phyloP scores from a whole-genome alignment of 2,888 invertebrate species.

The Andrena chrysosceles region DNA sequence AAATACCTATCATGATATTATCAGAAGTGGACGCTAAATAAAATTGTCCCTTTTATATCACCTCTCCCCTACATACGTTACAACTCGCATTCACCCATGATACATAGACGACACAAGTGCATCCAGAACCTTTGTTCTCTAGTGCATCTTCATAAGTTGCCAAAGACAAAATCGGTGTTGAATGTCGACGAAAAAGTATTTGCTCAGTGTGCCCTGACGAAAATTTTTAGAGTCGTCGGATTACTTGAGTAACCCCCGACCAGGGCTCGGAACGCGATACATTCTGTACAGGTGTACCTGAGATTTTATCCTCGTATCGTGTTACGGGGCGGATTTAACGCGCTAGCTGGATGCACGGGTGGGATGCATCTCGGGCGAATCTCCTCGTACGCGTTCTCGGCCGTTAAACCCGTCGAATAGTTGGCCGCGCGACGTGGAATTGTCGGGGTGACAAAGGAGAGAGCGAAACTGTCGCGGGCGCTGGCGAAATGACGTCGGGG shows the following conservation, averaged over 20 bases:
- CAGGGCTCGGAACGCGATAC: slow-evolving; percentile 17
- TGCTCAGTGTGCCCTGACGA: neutral
- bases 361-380: neutral
- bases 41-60: too few relatives aligned
- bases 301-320: slow-evolving; percentile 28
- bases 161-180: slow-evolving; percentile 6
- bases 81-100: neutral
- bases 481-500: slow-evolving; percentile 55
- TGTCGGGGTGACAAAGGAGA: slow-evolving; percentile 24
- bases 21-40: too few relatives aligned
- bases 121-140: neutral
- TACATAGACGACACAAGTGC: neutral
- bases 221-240: slow-evolving; percentile 4
- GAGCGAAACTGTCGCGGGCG: slow-evolving; percentile 27
- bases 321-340: slow-evolving; percentile 23
- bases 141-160: neutral
- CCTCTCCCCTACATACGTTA: too few relatives aligned
- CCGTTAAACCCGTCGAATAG: slow-evolving; percentile 29
- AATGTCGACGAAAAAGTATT: slow-evolving; percentile 3
- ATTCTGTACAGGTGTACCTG: slow-evolving; percentile 10
- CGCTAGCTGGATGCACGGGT: neutral
- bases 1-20: too few relatives aligned
- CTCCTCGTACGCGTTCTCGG: neutral
- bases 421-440: slow-evolving; percentile 6
- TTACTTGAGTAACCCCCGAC: neutral